phyloP scores from a whole-genome alignment of 2,888 invertebrate species.

The Bruchidius siliquastri region DNA sequence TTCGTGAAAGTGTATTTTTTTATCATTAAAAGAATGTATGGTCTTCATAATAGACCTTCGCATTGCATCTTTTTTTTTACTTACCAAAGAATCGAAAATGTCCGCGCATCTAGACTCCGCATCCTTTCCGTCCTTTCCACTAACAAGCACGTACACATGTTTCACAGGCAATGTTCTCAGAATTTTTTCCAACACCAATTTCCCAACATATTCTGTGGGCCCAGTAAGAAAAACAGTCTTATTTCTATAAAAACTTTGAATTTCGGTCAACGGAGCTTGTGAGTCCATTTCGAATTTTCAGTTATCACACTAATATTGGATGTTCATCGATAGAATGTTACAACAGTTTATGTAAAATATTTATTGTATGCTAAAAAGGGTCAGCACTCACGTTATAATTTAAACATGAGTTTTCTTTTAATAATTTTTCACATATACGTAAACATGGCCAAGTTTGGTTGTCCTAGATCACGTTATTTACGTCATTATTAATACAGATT shows the following conservation, averaged over 20 bases:
- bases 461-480: not conserved
- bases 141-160: conserved; percentile 33
- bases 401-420: not conserved
- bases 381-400: not conserved
- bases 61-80: conserved; percentile 1
- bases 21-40: no score
- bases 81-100: conserved; percentile 26
- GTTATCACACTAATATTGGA: not conserved
- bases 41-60: no score
- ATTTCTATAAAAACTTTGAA: conserved; percentile 25
- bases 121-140: conserved; percentile 32
- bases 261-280: conserved; percentile 14
- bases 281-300: not conserved
- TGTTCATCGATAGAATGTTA: conserved; percentile 1
- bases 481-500: no score
- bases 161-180: conserved; percentile 32
- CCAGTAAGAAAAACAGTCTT: conserved; percentile 28
- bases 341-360: conserved; percentile 2
- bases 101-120: conserved; percentile 20
- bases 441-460: not conserved
- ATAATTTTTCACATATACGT: not conserved
- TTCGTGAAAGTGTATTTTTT: no score
- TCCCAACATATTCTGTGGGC: conserved; percentile 29
- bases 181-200: conserved; percentile 32
- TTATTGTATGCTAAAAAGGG: conserved; percentile 6